Base-by-base conservation (phyloP, 1,140 invertebrate species). In the Drosophila leontia region DNA sequence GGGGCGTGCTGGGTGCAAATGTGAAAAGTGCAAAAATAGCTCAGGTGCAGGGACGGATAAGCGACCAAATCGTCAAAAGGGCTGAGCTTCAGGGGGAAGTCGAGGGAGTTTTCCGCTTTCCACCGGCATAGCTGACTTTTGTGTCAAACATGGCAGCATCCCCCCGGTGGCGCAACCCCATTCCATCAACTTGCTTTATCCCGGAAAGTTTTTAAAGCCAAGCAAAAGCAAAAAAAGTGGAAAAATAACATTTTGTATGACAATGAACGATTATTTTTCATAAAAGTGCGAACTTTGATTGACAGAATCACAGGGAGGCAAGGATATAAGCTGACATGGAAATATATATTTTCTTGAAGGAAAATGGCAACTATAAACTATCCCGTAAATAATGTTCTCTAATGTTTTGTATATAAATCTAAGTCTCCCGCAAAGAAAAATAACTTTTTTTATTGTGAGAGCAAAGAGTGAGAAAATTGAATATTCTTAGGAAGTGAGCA, bases 11-110 rank as follows among this genome's bases (percentile, higher is more conserved):
- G 61, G 64, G 77, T 74, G 84, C 80, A 88, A 90, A 90, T 84
- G 84, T 81, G 85, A 88, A 88, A 88, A 88, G 84, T 88, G 84
- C 69, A 81, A 63, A 81, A 88, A 88, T 87, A 87, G 80, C 84
- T 88, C 84, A 87, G 83, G 84, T 87, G 85, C 83, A 80, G 75
- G 70, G 51, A 51, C 41, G 83, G 67, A 83, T 88, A 87, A 87
- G 80, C 67, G 84, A 74, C 67, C 48, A 78, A 62, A 81, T 75
- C 80, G 76, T 83, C 83, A 87, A 87, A 68, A 78, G 67, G 67
- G 70, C 29, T 74, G 84, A 69, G 84, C 78, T 56, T 63, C 70
- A 51, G 58, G 48, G 64, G 29, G 55, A 42, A 23, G 45, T 51
- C 23, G 53, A 74, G 51, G 32, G 35, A 56, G 53, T 13, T 56